Conservation (phyloP, 2,113 vertebrate genomes). For the Cercopithecus mona region DNA sequence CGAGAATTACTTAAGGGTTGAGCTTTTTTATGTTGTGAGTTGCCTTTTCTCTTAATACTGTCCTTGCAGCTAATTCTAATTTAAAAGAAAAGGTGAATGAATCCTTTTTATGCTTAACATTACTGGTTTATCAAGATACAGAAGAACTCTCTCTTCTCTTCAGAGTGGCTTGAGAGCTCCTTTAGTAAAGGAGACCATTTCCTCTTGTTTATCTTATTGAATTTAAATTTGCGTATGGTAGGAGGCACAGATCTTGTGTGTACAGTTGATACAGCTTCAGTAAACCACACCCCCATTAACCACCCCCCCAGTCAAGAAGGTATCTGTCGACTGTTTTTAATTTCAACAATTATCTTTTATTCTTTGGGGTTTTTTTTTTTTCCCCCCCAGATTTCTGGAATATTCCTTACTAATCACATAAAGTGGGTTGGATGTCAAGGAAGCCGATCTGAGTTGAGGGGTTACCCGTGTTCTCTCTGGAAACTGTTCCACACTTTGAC, state of each 20-base stretch:
- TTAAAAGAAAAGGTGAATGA: neutral
- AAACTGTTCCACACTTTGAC: constrained; percentile 94
- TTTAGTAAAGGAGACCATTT: rapidly evolving
- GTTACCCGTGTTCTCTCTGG: constrained; percentile 96
- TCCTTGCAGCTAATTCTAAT: neutral
- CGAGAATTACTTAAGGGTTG: rapidly evolving
- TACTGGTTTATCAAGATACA: rapidly evolving
- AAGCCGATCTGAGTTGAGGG: constrained; percentile 90
- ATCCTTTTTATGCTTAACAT: rapidly evolving
- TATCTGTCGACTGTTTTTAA: too few species aligned
- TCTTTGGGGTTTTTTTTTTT: rapidly evolving
- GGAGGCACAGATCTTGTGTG: neutral
- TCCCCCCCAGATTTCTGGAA: constrained; percentile 91
- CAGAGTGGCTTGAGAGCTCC: rapidly evolving
- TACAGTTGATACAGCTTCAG: neutral
- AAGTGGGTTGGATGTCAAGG: constrained; percentile 96
- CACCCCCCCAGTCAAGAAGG: rapidly evolving
- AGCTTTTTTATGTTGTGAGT: too few species aligned
- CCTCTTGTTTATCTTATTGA: rapidly evolving
- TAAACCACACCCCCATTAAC: rapidly evolving
- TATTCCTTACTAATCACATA: constrained; percentile 88
- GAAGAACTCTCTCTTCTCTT: neutral
- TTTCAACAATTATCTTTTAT: neutral
- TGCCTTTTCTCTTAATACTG: neutral
- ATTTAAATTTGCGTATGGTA: rapidly evolving